These are phyloP conservation scores for Plodia interpunctella DNA, from an alignment of 1,140 invertebrate genomes.

Conservation along the genomic window DNA sequence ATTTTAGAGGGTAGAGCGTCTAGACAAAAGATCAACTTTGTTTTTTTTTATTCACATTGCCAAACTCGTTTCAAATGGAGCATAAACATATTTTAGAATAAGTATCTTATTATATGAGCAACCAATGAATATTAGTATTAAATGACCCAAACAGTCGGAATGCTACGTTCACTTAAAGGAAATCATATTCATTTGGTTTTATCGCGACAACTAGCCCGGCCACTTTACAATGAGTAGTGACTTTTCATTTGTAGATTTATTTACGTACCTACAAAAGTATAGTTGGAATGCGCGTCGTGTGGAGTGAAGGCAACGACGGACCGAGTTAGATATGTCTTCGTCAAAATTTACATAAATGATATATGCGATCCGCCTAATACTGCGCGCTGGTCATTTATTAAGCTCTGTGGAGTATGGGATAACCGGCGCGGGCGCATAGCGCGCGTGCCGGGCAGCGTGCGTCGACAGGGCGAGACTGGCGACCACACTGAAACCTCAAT, in stretches of 20 bases:
- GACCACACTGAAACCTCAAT: conserved; percentile 58
- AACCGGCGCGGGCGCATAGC: conserved; percentile 55
- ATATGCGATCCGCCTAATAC: conserved; percentile 74
- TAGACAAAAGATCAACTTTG: no score
- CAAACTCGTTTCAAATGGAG: neutral
- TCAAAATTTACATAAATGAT: conserved; percentile 77
- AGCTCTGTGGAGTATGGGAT: conserved; percentile 42
- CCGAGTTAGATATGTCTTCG: conserved; percentile 73
- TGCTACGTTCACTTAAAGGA: conserved; percentile 14
- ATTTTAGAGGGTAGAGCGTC: no score
- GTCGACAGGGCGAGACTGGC: conserved; percentile 53
- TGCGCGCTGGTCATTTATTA: conserved; percentile 69
- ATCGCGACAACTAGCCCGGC: conserved; percentile 18
- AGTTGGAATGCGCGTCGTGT: conserved; percentile 62
- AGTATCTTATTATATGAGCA: neutral
- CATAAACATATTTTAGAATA: no score
- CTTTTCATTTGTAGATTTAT: conserved; percentile 48
- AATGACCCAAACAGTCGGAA: neutral
- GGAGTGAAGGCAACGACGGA: conserved; percentile 51
- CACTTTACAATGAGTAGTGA: conserved; percentile 39
- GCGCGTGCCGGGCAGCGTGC: conserved; percentile 57
- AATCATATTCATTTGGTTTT: conserved; percentile 14
- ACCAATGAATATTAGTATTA: neutral
- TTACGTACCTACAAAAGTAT: conserved; percentile 39
- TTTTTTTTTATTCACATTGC: no score